phyloP scores from a whole-genome alignment of 1,140 invertebrate species.

The Lordiphosa mommai region DNA sequence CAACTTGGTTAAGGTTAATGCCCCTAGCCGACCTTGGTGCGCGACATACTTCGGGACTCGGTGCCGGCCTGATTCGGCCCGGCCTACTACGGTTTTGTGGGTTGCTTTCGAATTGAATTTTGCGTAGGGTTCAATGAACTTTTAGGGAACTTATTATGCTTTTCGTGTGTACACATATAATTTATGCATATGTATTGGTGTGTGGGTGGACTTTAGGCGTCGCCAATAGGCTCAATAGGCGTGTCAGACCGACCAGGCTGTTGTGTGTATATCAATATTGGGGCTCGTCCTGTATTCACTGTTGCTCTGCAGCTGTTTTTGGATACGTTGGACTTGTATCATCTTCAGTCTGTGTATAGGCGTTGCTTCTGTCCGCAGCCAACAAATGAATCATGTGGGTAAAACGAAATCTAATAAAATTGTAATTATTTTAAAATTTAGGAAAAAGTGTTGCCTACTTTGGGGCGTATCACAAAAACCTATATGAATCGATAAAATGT shows the following conservation, averaged over 20 bases:
- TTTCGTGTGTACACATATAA: constrained; percentile 22
- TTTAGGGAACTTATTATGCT: constrained; percentile 66
- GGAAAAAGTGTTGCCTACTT: background rate
- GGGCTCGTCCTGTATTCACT: constrained; percentile 43
- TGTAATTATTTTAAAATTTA: constrained; percentile 11
- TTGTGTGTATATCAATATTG: constrained; percentile 48
- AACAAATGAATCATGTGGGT: constrained; percentile 48
- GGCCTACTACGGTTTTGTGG: constrained; percentile 23
- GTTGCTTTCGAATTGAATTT: constrained; percentile 42
- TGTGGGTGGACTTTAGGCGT: constrained; percentile 23
- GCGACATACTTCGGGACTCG: constrained; percentile 69
- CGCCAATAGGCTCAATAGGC: constrained; percentile 37
- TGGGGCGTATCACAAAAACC: background rate
- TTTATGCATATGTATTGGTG: background rate
- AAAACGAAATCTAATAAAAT: constrained; percentile 5
- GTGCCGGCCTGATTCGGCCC: constrained; percentile 37
- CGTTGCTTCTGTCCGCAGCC: constrained; percentile 43
- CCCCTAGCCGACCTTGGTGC: constrained; percentile 77
- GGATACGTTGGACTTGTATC: constrained; percentile 4
- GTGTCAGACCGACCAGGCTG: constrained; percentile 28
- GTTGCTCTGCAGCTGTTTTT: constrained; percentile 24
- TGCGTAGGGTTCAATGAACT: constrained; percentile 66
- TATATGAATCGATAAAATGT: background rate
- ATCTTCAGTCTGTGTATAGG: constrained; percentile 48
- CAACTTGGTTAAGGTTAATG: constrained; percentile 73